phyloP scores from a whole-genome alignment of 2,888 invertebrate species.

The Oeneis ivallda region DNA sequence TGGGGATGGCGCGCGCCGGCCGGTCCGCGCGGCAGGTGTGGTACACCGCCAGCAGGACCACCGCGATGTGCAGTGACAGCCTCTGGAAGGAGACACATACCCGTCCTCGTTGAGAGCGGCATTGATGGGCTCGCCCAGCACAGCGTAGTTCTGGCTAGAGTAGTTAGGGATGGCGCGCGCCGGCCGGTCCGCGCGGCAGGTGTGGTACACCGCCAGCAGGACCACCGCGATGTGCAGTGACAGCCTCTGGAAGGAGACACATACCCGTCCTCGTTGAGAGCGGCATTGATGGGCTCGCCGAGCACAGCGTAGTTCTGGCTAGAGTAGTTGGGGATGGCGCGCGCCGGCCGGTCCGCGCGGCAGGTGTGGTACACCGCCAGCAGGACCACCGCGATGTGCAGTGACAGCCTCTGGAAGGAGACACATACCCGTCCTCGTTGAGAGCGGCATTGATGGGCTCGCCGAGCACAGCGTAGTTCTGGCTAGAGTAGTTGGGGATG shows the following conservation, averaged over 20 bases:
- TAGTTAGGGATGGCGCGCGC: constrained; percentile 61
- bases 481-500: constrained; percentile 60
- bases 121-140: constrained; percentile 64
- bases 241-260: too few species aligned
- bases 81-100: too few species aligned
- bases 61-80: too few species aligned
- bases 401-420: too few species aligned
- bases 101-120: constrained; percentile 65
- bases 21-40: too few species aligned
- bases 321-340: constrained; percentile 63
- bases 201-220: too few species aligned
- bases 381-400: too few species aligned
- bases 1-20: constrained; percentile 59
- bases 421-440: constrained; percentile 58
- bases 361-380: too few species aligned
- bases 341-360: too few species aligned
- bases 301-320: constrained; percentile 70
- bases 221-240: too few species aligned
- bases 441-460: constrained; percentile 63
- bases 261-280: constrained; percentile 60
- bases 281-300: constrained; percentile 64
- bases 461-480: constrained; percentile 71
- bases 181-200: too few species aligned
- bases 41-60: too few species aligned
- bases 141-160: constrained; percentile 68